Conservation (phyloP, 2,113 vertebrate genomes). For the Pholis gunnellus region DNA sequence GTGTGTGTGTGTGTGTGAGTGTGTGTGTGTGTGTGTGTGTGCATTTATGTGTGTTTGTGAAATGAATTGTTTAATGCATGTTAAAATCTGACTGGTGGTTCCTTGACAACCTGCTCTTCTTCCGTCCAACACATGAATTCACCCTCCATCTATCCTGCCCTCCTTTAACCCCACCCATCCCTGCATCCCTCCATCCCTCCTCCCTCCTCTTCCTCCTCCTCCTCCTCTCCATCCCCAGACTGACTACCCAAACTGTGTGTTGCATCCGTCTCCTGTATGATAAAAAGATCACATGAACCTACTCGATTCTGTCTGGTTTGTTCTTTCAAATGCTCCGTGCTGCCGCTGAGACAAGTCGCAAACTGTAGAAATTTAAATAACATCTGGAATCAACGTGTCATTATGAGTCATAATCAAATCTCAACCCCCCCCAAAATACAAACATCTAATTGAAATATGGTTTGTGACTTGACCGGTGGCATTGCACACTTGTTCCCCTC, state of each 20-base stretch:
- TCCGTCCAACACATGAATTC: constrained; percentile 40
- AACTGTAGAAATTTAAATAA: background rate
- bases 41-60: background rate
- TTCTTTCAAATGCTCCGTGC: constrained; percentile 38
- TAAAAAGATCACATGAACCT: constrained; percentile 48
- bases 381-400: background rate
- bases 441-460: background rate
- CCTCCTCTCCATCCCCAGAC: constrained; percentile 3
- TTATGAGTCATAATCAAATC: background rate
- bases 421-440: background rate
- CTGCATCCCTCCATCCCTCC: background rate
- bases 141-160: background rate
- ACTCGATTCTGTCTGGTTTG: constrained; percentile 60
- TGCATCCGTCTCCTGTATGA: constrained; percentile 45
- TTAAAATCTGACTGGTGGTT: constrained; percentile 45
- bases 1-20: background rate
- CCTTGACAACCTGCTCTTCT: constrained; percentile 21
- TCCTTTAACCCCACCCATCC: constrained; percentile 22
- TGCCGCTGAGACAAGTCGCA: constrained; percentile 42
- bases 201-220: constrained; percentile 8
- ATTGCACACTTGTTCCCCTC: constrained; percentile 38
- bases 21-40: background rate
- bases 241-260: constrained; percentile 46
- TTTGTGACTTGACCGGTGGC: constrained; percentile 44
- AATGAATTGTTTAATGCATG: constrained; percentile 41